Evolutionary conservation across 2,888 invertebrate species (phyloP).

Genomic region (Hofmannophila pseudospretella): DNA sequence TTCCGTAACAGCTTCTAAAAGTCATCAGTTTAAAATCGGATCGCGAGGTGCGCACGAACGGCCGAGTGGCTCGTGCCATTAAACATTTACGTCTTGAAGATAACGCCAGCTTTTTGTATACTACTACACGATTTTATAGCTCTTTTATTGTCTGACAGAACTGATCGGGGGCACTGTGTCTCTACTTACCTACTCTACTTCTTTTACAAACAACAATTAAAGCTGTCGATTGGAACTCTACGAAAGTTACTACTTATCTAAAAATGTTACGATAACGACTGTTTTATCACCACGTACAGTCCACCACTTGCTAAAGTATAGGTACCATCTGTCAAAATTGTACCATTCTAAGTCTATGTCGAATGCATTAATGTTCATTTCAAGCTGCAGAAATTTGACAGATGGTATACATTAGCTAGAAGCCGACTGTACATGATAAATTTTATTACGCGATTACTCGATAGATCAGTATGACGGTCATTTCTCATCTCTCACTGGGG

Average conservation of each 20-base stretch:
- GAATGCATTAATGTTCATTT: no score
- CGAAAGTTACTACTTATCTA: not conserved
- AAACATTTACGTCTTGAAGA: conserved; percentile 68
- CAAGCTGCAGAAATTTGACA: no score
- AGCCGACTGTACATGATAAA: no score
- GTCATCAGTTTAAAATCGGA: conserved; percentile 71
- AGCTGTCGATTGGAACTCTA: conserved; percentile 24
- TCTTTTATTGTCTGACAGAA: conserved; percentile 62
- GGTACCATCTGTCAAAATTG: no score
- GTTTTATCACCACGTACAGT: no score
- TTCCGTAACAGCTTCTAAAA: conserved; percentile 59
- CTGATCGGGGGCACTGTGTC: conserved; percentile 44
- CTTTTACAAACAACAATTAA: conserved; percentile 50
- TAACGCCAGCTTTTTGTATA: conserved; percentile 65
- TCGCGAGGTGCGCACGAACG: conserved; percentile 47
- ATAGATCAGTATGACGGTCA: no score
- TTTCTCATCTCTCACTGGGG: not conserved
- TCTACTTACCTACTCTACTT: conserved; percentile 47
- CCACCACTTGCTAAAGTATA: no score
- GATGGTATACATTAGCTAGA: no score
- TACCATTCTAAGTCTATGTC: no score
- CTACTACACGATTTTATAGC: conserved; percentile 59
- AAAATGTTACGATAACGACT: not conserved
- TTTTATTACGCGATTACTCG: no score
- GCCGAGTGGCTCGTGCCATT: conserved; percentile 52